phyloP scores from a whole-genome alignment of 2,888 invertebrate species.

The Athalia rosae region DNA sequence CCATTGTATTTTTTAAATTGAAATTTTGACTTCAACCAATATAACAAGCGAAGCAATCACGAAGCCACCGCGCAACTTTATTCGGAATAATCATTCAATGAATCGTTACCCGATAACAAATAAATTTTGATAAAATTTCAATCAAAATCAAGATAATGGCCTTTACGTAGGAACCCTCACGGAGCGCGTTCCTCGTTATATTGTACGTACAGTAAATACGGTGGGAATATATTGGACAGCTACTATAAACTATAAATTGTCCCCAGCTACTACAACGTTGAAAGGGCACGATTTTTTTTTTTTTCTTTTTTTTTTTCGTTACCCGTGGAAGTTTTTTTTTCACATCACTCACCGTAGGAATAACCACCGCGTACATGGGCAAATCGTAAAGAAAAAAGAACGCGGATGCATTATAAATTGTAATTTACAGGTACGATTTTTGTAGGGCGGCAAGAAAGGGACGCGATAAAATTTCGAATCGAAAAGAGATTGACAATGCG shows the following conservation, averaged over 20 bases:
- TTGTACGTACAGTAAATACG: background rate
- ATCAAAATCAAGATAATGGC: background rate
- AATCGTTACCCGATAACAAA: background rate
- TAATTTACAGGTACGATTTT: conserved; percentile 9
- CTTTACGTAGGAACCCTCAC: too few relatives aligned
- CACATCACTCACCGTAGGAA: too few relatives aligned
- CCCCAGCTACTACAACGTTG: background rate
- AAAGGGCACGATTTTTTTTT: background rate
- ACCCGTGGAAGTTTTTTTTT: background rate
- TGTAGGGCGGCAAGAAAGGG: background rate
- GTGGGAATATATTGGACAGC: background rate
- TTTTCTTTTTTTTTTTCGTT: too few relatives aligned
- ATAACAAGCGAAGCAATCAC: too few relatives aligned
- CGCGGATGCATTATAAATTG: background rate
- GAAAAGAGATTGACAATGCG: background rate
- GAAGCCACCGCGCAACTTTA: background rate
- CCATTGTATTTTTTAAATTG: too few relatives aligned
- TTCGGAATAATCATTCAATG: background rate
- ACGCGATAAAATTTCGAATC: conserved; percentile 9
- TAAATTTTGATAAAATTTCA: background rate
- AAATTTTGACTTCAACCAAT: too few relatives aligned
- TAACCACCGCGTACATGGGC: too few relatives aligned
- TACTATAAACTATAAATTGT: background rate
- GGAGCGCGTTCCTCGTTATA: too few relatives aligned
- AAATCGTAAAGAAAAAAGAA: too few relatives aligned